Percentiles rank a stretch among this genome's conserved stretches.
These are phyloP conservation scores for Chironex yamaguchii DNA, from an alignment of 30 jellyfish, hydroid and myxozoan genomes.

Conservation along the genomic window DNA sequence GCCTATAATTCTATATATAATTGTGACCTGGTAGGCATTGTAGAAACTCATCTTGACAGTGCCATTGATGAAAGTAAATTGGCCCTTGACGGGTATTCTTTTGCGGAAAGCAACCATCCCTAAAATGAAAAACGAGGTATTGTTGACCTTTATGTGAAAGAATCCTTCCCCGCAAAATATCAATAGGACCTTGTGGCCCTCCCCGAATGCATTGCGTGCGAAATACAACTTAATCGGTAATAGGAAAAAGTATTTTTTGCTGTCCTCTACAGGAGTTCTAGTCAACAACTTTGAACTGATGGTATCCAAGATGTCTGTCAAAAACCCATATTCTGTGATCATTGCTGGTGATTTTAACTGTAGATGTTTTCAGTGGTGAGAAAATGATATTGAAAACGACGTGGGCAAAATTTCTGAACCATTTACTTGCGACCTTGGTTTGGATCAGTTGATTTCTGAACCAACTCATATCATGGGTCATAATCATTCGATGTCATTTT, in stretches of 20 bases:
- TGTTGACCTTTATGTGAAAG: conserved; percentile 10
- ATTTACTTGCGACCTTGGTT: background rate
- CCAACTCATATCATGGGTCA: conserved; percentile 43
- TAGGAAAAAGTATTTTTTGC: background rate
- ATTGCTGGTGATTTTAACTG: conserved; percentile 33
- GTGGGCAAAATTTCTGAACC: conserved; percentile 35
- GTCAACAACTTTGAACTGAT: conserved; percentile 15
- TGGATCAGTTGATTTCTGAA: conserved; percentile 4
- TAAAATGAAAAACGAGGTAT: conserved; percentile 24
- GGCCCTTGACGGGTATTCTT: background rate
- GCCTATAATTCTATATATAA: conserved; percentile 24
- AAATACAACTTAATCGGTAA: conserved; percentile 3
- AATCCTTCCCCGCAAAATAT: conserved; percentile 11
- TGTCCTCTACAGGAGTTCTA: conserved; percentile 1
- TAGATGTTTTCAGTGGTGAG: conserved; percentile 59
- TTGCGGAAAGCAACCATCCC: conserved; percentile 20
- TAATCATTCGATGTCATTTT: conserved; percentile 6
- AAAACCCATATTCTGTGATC: background rate
- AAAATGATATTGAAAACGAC: conserved; percentile 44
- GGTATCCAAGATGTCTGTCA: conserved; percentile 17
- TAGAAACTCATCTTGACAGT: conserved; percentile 36
- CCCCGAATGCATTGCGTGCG: conserved; percentile 7
- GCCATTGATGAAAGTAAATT: conserved; percentile 24
- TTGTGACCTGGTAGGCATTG: conserved; percentile 10
- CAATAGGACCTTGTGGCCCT: background rate